Conservation (phyloP, 2,888 invertebrate genomes). For the Anaspis maculata region DNA sequence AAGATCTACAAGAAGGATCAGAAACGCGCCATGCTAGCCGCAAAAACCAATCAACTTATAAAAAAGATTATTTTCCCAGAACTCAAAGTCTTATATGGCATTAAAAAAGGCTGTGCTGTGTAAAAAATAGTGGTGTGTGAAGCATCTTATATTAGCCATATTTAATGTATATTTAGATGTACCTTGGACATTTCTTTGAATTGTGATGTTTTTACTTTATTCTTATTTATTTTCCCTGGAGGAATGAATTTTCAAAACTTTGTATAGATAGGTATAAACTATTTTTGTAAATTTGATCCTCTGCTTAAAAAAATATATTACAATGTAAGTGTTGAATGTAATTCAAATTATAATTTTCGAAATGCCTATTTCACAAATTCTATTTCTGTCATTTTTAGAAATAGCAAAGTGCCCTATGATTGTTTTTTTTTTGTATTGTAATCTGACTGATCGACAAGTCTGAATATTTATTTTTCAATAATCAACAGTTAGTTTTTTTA, state of each 20-base stretch:
- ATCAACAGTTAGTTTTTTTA: background rate
- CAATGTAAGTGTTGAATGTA: too few relatives aligned
- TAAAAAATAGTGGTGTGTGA: conserved; percentile 35
- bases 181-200: too few relatives aligned
- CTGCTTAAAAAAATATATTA: conserved; percentile 2
- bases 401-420: too few relatives aligned
- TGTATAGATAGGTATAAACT: background rate
- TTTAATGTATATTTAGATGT: conserved; percentile 15
- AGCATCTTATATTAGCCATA: conserved; percentile 18
- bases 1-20: conserved; percentile 74
- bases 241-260: background rate
- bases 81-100: conserved; percentile 75
- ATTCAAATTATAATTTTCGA: too few relatives aligned
- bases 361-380: too few relatives aligned
- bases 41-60: conserved; percentile 69
- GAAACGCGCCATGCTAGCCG: conserved; percentile 65
- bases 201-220: background rate
- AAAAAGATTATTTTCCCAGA: conserved; percentile 76
- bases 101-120: conserved; percentile 71
- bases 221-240: background rate
- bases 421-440: too few relatives aligned
- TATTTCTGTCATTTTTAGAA: too few relatives aligned
- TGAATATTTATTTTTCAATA: conserved; percentile 14
- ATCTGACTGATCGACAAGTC: conserved; percentile 14
- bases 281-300: conserved; percentile 3